Evolutionary conservation across 2,113 vertebrate genomes (phyloP).

Genomic region (Theropithecus gelada): DNA sequence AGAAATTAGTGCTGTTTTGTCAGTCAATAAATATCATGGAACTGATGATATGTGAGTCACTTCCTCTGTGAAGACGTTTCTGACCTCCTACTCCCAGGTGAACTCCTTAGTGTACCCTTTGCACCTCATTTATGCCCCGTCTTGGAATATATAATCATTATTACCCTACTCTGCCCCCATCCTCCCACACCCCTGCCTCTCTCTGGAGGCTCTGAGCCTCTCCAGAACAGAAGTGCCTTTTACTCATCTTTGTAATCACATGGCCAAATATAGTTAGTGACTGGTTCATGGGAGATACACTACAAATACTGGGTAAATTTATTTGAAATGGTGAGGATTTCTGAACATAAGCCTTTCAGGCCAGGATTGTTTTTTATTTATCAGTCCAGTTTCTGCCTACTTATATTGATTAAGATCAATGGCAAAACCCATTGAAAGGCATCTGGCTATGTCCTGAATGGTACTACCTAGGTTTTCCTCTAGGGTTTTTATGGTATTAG

Average conservation of each 20-base stretch:
- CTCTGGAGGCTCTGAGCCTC: background rate
- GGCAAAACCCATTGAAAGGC: slow-evolving; percentile 36
- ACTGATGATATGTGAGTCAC: slow-evolving; percentile 5
- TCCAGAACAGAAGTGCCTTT: background rate
- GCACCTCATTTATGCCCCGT: background rate
- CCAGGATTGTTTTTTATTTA: slow-evolving; percentile 15
- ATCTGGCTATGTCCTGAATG: background rate
- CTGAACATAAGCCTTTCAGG: background rate
- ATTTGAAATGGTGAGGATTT: slow-evolving; percentile 37
- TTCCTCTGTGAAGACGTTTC: slow-evolving; percentile 21
- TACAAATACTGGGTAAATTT: background rate
- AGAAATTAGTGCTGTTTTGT: slow-evolving; percentile 23
- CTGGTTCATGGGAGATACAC: background rate
- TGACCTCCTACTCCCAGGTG: background rate
- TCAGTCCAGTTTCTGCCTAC: background rate
- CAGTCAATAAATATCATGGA: slow-evolving; percentile 11
- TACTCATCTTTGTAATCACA: background rate
- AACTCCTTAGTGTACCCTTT: background rate
- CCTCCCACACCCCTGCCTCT: background rate
- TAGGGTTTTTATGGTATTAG: too few relatives aligned
- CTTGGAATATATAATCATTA: background rate
- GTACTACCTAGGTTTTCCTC: too few relatives aligned
- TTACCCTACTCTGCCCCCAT: background rate
- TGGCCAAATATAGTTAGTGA: background rate
- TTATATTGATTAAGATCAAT: slow-evolving; percentile 50